Evolutionary conservation across 2,888 invertebrate species (phyloP).

Genomic region (Muschampia plurimacula): DNA sequence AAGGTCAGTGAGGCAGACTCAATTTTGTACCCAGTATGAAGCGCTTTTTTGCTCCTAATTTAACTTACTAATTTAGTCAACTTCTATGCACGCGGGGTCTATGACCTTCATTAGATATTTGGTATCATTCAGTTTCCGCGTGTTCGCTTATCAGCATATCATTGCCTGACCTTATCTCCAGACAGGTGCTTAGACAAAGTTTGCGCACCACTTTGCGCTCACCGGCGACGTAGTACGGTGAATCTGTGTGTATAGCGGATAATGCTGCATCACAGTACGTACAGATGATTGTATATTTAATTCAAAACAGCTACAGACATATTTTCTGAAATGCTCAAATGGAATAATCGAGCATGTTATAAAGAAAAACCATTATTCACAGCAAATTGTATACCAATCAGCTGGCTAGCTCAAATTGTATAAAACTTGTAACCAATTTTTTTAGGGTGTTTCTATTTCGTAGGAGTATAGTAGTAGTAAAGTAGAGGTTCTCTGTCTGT

Average conservation of each 20-base stretch:
- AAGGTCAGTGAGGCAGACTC: no score
- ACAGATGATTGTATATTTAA: background rate
- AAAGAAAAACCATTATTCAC: no score
- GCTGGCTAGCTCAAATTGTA: no score
- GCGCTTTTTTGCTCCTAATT: no score
- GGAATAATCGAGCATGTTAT: no score
- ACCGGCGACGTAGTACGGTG: slow-evolving; percentile 45
- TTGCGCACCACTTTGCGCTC: slow-evolving; percentile 42
- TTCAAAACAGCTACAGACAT: background rate
- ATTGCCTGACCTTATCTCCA: slow-evolving; percentile 64
- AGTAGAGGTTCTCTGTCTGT: no score
- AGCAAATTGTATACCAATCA: no score
- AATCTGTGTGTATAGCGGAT: slow-evolving; percentile 6
- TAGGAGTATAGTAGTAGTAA: no score
- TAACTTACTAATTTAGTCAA: background rate
- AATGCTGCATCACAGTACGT: background rate
- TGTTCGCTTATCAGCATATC: slow-evolving; percentile 60
- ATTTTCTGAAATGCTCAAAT: no score
- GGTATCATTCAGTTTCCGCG: slow-evolving; percentile 56
- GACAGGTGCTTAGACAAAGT: slow-evolving; percentile 54
- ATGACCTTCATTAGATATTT: slow-evolving; percentile 23
- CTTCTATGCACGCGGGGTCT: background rate
- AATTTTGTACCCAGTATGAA: no score
- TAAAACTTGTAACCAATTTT: no score
- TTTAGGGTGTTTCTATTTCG: no score